Evolutionary conservation across 2,797 vertebrate species (phyloP), one percentile per base, ranked within the genome.

Genomic region (Dermochelys coriacea): DNA sequence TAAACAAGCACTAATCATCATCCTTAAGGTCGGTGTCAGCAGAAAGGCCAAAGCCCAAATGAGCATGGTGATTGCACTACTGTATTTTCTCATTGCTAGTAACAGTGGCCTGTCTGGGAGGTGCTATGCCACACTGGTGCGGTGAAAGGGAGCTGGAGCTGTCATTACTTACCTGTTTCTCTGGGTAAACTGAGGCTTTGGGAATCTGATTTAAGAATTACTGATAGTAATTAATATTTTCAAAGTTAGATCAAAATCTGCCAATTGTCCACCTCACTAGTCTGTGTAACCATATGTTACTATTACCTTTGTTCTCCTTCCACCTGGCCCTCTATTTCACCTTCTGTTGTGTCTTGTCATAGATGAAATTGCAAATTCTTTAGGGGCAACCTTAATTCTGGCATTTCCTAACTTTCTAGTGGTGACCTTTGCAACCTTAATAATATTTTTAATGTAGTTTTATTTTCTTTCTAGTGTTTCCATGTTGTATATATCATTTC

Each of bases 1-100:
- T 52, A 71, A 88, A 90, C 4, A 31, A 88, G 37, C 29, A 80
- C 37, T 50, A 51, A 80, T 84, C 78, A 31, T 75, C 23, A 78
- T 52, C 59, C 68, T 77, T 0, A 0, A 19, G 55, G 34, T 37
- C 0, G 0, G 88, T 23, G 16, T 84, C 68, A 93, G n/a, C 41
- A 94, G 49, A 71, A 78, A 86, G 84, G 27, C 5, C 57, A 21
- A 12, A 29, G 61, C 7, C 57, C 71, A 29, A 59, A 54, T 49
- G 50, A 88, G 10, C 47, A 75, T 31, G 78, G 51, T 41, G 74
- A 34, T 3, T 0, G 29, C 25, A 25, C 18, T n/a, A 41, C 68
- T 84, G 50, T 45, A 68, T 47, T 14, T 87, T 64, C 29, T 64
- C 45, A 54, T 0, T 74, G 75, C 71, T 19, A 86, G 59, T 19